Evolutionary conservation across 2,113 vertebrate species (phyloP).

Genomic region (Heterocephalus glaber): DNA sequence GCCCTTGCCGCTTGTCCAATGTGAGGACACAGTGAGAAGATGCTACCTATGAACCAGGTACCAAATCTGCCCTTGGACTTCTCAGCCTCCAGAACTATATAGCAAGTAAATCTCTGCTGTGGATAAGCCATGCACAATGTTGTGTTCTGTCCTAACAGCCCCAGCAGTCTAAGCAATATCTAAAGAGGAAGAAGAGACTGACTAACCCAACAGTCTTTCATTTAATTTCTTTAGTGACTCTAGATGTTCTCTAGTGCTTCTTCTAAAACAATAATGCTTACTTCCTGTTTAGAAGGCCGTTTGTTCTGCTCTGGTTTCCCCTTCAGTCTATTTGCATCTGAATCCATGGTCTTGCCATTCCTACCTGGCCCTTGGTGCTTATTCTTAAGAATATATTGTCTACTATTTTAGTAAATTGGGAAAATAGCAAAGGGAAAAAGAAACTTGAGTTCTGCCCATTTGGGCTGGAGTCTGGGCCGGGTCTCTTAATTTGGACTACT

Average conservation of each 20-base stretch:
- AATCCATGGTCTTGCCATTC: background rate
- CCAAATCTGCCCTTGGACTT: background rate
- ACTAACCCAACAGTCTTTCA: background rate
- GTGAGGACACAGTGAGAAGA: background rate
- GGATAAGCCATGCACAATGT: background rate
- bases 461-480: background rate
- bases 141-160: background rate
- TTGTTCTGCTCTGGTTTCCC: conserved; percentile 41
- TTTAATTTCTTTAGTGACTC: background rate
- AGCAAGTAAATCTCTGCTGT: background rate
- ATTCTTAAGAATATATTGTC: background rate
- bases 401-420: background rate
- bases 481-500: background rate
- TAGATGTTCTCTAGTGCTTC: background rate
- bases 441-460: background rate
- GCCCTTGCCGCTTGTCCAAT: background rate
- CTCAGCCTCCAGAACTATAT: background rate
- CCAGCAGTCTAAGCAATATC: background rate
- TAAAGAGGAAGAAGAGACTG: background rate
- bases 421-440: background rate
- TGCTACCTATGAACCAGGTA: background rate
- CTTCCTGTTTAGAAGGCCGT: background rate
- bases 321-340: background rate
- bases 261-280: conserved; percentile 27
- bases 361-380: background rate